Percentiles rank a stretch among this genome's conserved stretches.
Evolutionary conservation across 1,140 invertebrate genomes (phyloP).

Genomic region (Platorchestia sp.): DNA sequence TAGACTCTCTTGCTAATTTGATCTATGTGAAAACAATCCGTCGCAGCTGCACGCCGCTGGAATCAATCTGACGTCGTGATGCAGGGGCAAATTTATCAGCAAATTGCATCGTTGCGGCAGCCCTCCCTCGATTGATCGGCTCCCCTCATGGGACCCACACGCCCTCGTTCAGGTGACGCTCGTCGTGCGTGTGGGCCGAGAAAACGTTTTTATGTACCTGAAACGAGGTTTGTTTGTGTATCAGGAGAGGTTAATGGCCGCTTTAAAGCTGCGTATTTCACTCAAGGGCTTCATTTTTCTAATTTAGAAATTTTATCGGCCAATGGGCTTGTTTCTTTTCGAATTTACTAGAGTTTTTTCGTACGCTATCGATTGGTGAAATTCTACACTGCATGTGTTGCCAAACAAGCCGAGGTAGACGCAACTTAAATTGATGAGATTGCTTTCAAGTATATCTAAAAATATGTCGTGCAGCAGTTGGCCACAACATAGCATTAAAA

Average conservation of each 20-base stretch:
- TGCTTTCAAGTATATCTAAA: neutral
- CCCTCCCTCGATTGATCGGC: neutral
- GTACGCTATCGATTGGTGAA: neutral
- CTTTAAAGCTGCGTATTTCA: neutral
- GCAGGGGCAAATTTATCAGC: constrained; percentile 24
- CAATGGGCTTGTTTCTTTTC: neutral
- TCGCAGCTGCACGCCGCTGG: neutral
- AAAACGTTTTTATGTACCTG: neutral
- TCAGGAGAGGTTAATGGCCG: neutral
- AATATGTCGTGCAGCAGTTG: no score
- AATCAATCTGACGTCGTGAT: constrained; percentile 49
- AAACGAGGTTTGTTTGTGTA: neutral
- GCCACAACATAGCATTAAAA: neutral
- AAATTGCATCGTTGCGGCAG: constrained; percentile 44
- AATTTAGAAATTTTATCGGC: neutral
- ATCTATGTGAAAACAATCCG: neutral
- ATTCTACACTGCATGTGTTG: neutral
- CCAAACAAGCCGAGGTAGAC: neutral
- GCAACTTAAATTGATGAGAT: neutral
- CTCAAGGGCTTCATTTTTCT: neutral
- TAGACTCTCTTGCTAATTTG: neutral
- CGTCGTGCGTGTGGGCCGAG: no score
- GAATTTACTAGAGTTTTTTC: neutral
- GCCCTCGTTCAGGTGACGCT: neutral
- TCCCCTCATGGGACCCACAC: neutral